These are phyloP conservation scores for Brenthis daphne DNA, from an alignment of 2,888 invertebrate genomes.

Conservation along the genomic window DNA sequence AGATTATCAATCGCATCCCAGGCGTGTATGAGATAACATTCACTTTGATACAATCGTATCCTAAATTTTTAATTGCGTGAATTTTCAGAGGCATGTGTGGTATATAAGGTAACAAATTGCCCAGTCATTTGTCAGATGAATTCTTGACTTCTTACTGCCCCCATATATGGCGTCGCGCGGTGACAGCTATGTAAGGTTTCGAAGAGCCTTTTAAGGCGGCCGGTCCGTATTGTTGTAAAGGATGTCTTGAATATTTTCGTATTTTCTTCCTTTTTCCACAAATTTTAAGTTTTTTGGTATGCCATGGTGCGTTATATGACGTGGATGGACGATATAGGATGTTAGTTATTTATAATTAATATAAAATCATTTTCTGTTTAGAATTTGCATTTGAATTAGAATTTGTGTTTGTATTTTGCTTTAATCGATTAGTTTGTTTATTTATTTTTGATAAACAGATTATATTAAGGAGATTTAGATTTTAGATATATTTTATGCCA, in stretches of 20 bases:
- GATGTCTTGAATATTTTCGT: conserved; percentile 36
- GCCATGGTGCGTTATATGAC: background rate
- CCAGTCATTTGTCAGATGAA: conserved; percentile 76
- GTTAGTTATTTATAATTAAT: background rate
- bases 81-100: conserved; percentile 42
- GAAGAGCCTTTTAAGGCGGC: conserved; percentile 56
- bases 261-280: conserved; percentile 15
- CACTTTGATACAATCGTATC: conserved; percentile 3
- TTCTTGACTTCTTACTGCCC: conserved; percentile 65
- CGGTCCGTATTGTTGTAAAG: conserved; percentile 61
- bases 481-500: too few relatives aligned
- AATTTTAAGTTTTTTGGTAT: conserved; percentile 1
- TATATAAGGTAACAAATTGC: conserved; percentile 66
- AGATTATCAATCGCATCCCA: background rate
- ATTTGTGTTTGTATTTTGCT: too few relatives aligned
- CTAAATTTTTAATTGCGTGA: conserved; percentile 35
- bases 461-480: too few relatives aligned
- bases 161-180: conserved; percentile 65
- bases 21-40: background rate
- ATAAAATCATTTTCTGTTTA: too few relatives aligned
- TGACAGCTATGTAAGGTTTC: conserved; percentile 58
- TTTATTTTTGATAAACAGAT: too few relatives aligned
- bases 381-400: too few relatives aligned
- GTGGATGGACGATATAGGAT: background rate
- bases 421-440: background rate